Evolutionary conservation across 1,140 invertebrate genomes (phyloP), one percentile per base, ranked within the genome.

Genomic region (honey bee (Apis mellifera)): DNA sequence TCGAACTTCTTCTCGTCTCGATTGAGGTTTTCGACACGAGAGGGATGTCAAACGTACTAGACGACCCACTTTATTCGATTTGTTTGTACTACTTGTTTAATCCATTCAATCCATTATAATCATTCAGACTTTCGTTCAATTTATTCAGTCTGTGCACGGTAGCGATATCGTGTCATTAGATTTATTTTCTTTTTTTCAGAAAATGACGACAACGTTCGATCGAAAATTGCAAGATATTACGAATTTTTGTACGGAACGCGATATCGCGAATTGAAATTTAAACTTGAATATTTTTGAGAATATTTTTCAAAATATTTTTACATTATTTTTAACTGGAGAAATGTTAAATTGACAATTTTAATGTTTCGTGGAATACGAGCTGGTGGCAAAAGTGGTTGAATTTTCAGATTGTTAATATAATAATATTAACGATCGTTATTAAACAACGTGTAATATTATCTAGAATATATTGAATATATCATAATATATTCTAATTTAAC

Each of bases 11-110:
- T 42, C 48, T 75, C 70, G n/a, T 68, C 72, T 59, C 72, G 64
- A 76, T 76, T 75, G 72, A 66, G 54, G 72, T 50, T 68, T 68
- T 81, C 57, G 26, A 73, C 23, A 55, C 17, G 71, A 59, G 79
- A 66, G 72, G 50, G 62, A 52, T 75, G 68, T 81, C 62, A 68
- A 68, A 72, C 54, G 59, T 64, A 19, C 79, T 81, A 76, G 52
- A 75, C 79, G 79, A 81, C 79, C 79, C 79, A 81, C 79, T 81
- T 81, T 76, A 81, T 81, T 68, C 62, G 72, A 81, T 81, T 81
- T 81, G 79, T 81, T 75, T 81, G 79, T 68, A 59, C 72, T 81
- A 81, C 72, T 74, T 75, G 78, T 23, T 81, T 81, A 81, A 81
- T 81, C 79, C 59, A 81, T 62, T 81, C 79, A 68, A 68, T 81